These are phyloP conservation scores for Netelia fuscicornis DNA, from an alignment of 2,888 invertebrate species.

Conservation along the genomic window DNA sequence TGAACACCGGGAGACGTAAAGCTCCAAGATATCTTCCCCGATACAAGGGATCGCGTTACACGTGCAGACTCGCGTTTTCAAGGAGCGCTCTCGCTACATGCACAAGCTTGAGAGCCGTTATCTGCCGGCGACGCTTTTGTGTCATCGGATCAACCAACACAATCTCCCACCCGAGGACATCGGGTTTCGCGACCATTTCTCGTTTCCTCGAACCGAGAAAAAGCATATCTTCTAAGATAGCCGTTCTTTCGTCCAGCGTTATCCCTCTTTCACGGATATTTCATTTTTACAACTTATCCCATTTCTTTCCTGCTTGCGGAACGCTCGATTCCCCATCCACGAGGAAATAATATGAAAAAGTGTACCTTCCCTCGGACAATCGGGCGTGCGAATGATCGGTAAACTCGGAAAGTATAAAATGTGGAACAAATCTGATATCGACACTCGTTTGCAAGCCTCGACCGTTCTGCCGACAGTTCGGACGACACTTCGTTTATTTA, in stretches of 20 bases:
- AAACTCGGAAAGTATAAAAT: constrained; percentile 52
- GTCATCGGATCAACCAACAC: constrained; percentile 44
- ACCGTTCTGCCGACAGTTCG: constrained; percentile 21
- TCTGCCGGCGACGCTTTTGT: not conserved
- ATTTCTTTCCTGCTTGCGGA: constrained; percentile 39
- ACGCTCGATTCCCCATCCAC: constrained; percentile 45
- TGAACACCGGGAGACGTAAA: constrained; percentile 43
- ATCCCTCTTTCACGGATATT: constrained; percentile 48
- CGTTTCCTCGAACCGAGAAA: constrained; percentile 45
- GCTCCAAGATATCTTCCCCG: constrained; percentile 39
- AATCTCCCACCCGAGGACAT: constrained; percentile 2
- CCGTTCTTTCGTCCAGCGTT: constrained; percentile 5
- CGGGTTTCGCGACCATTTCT: constrained; percentile 36
- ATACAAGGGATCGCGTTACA: constrained; percentile 53
- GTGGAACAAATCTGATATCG: constrained; percentile 60
- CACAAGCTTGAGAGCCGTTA: constrained; percentile 26
- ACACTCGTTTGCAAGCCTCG: constrained; percentile 56
- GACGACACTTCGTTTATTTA: constrained; percentile 3
- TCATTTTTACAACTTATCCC: constrained; percentile 44
- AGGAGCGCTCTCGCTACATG: not conserved
- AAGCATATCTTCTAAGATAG: not conserved
- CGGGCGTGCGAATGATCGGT: constrained; percentile 41
- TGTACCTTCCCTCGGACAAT: constrained; percentile 2
- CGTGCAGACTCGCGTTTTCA: constrained; percentile 26
- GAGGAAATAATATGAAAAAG: constrained; percentile 36